phyloP scores from a whole-genome alignment of 2,113 vertebrate genomes.

The Pelecanoides urinatrix region DNA sequence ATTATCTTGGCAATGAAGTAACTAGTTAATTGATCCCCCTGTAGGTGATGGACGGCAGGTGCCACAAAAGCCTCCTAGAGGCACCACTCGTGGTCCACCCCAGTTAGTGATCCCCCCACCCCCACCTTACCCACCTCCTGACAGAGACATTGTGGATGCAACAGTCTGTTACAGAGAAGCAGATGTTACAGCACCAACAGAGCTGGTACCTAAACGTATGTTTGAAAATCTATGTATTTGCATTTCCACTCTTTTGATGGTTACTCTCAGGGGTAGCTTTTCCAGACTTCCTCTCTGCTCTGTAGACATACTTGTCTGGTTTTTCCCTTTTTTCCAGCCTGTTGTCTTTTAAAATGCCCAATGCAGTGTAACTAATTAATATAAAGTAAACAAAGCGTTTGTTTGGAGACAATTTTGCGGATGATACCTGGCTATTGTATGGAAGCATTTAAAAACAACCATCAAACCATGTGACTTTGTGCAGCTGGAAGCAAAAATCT shows the following conservation, averaged over 20 bases:
- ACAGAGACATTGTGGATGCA: constrained; percentile 63
- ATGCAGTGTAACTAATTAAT: constrained; percentile 38
- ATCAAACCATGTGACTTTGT: background rate
- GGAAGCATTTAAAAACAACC: background rate
- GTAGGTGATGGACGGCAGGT: constrained; percentile 79
- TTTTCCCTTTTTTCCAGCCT: background rate
- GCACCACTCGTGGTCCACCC: constrained; percentile 68
- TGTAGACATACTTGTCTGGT: background rate
- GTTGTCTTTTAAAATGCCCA: constrained; percentile 27
- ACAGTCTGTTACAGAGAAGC: constrained; percentile 62
- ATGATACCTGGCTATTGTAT: background rate
- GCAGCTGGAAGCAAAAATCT: background rate
- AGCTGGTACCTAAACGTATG: constrained; percentile 78
- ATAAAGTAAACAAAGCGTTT: background rate
- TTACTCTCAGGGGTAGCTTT: constrained; percentile 8
- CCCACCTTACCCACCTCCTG: constrained; percentile 80
- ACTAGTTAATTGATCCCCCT: constrained; percentile 70
- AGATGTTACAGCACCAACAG: constrained; percentile 65
- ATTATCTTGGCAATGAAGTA: constrained; percentile 43
- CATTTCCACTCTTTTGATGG: background rate
- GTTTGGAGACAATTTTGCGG: background rate
- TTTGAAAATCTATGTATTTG: constrained; percentile 43
- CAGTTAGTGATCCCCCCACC: constrained; percentile 79
- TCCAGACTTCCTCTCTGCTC: constrained; percentile 59
- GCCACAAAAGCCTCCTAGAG: constrained; percentile 81